A percentile compares a stretch with the other conserved stretches of the same genome.
Conservation (phyloP, 2,888 invertebrate genomes). For the Thecocarcelia acutangulata region DNA sequence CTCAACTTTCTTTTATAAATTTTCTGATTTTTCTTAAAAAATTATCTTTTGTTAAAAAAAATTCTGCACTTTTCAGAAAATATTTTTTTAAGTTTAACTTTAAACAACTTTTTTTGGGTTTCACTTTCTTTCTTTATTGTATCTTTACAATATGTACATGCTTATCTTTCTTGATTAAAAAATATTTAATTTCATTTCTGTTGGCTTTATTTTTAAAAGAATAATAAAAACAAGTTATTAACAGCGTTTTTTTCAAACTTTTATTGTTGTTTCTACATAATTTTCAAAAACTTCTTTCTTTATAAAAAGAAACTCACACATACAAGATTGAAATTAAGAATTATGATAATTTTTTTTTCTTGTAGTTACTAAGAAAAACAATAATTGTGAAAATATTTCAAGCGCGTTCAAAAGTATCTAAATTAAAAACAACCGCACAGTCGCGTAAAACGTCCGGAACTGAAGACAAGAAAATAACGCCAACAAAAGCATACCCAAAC, state of each 20-base stretch:
- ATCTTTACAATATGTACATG: background rate
- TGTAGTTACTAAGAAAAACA: slow-evolving; percentile 59
- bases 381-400: slow-evolving; percentile 59
- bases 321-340: slow-evolving; percentile 16
- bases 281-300: slow-evolving; percentile 49
- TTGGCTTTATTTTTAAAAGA: slow-evolving; percentile 23
- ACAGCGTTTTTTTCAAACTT: slow-evolving; percentile 59
- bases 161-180: slow-evolving; percentile 20
- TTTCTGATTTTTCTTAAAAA: background rate
- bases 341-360: slow-evolving; percentile 44
- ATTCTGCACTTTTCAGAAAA: background rate
- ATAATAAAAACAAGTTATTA: slow-evolving; percentile 51
- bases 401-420: slow-evolving; percentile 52
- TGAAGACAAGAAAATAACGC: slow-evolving; percentile 70
- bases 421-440: slow-evolving; percentile 70
- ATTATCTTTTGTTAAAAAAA: background rate
- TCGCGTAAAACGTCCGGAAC: slow-evolving; percentile 73
- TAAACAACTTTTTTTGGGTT: background rate
- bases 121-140: slow-evolving; percentile 8
- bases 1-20: background rate
- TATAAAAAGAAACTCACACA: slow-evolving; percentile 25
- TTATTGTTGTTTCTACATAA: slow-evolving; percentile 24
- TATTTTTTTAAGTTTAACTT: background rate
- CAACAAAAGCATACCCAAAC: slow-evolving; percentile 53
- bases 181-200: slow-evolving; percentile 29